A percentile compares a stretch with the other conserved stretches of the same genome.
Evolutionary conservation across 2,113 vertebrate genomes (phyloP).

Genomic region (Empidonax alnorum): DNA sequence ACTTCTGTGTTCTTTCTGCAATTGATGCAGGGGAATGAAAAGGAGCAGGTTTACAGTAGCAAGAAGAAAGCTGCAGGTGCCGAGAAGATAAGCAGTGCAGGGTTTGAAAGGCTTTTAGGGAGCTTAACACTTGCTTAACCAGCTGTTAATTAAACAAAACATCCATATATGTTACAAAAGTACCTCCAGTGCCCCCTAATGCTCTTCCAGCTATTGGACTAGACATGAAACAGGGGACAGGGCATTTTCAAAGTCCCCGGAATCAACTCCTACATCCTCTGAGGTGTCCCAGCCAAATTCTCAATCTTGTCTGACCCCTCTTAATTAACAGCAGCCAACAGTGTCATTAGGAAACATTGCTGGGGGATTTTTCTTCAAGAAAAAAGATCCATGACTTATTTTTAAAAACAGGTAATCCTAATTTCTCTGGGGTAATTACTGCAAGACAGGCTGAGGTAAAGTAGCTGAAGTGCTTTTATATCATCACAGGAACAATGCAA

Average conservation of each 20-base stretch:
- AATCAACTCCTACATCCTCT: not conserved
- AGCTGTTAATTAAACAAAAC: slow-evolving; percentile 8
- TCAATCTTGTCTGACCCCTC: not conserved
- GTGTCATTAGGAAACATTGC: not conserved
- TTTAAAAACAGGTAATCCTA: not conserved
- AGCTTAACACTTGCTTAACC: slow-evolving; percentile 12
- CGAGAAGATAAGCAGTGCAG: not conserved
- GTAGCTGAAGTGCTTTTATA: not conserved
- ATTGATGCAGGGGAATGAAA: not conserved
- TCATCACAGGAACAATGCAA: not conserved
- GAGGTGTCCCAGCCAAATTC: not conserved
- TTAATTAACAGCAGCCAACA: not conserved
- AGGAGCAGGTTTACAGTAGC: not conserved
- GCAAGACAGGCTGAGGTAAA: not conserved
- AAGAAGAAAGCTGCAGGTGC: slow-evolving; percentile 17
- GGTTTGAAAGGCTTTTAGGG: not conserved
- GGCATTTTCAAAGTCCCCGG: not conserved
- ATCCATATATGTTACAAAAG: not conserved
- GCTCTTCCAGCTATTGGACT: not conserved
- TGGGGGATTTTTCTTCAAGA: not conserved
- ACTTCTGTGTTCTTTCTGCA: not conserved
- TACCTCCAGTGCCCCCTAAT: slow-evolving; percentile 27
- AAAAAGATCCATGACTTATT: not conserved
- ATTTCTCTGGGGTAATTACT: slow-evolving; percentile 36
- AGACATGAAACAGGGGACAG: not conserved